Percentiles rank a stretch among this genome's conserved stretches.
phyloP scores from a whole-genome alignment of 37 sponge, comb jelly and placozoan genomes.

The Chondrilla cf. caribensis region DNA sequence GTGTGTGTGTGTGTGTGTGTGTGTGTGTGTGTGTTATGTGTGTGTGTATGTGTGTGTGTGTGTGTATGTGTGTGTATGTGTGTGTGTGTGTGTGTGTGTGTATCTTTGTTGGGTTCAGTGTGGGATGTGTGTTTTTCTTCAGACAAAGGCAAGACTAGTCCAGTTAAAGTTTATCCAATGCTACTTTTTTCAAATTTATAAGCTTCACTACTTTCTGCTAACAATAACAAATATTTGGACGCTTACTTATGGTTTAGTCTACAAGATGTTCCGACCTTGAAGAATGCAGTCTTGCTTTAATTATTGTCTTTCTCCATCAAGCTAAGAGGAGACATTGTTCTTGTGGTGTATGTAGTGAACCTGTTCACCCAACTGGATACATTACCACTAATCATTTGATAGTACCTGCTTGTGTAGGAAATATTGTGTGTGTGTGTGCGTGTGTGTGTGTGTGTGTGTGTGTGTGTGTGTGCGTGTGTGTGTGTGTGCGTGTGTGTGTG shows the following conservation, averaged over 20 bases:
- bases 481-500: slow-evolving; percentile 22
- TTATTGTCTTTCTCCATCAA: too few relatives aligned
- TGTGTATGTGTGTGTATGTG: not conserved
- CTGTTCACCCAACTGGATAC: too few relatives aligned
- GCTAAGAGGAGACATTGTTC: too few relatives aligned
- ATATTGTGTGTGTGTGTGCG: not conserved
- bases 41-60: not conserved
- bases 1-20: slow-evolving; percentile 12
- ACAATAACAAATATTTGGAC: too few relatives aligned
- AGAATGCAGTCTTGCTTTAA: too few relatives aligned
- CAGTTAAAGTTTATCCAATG: not conserved
- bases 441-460: slow-evolving; percentile 13
- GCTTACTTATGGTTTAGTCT: too few relatives aligned
- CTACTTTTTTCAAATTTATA: too few relatives aligned
- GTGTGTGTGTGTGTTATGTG: slow-evolving; percentile 1
- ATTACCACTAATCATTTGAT: too few relatives aligned
- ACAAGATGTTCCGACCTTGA: too few relatives aligned
- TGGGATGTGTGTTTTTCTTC: not conserved
- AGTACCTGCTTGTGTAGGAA: not conserved
- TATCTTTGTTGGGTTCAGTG: not conserved
- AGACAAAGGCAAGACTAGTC: not conserved
- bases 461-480: slow-evolving; percentile 4
- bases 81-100: not conserved
- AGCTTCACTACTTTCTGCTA: too few relatives aligned
- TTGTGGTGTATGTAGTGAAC: too few relatives aligned